Percentiles rank a stretch among this genome's conserved stretches.
Evolutionary conservation across 2,113 vertebrate species (phyloP).

Genomic region (Prionailurus bengalensis): DNA sequence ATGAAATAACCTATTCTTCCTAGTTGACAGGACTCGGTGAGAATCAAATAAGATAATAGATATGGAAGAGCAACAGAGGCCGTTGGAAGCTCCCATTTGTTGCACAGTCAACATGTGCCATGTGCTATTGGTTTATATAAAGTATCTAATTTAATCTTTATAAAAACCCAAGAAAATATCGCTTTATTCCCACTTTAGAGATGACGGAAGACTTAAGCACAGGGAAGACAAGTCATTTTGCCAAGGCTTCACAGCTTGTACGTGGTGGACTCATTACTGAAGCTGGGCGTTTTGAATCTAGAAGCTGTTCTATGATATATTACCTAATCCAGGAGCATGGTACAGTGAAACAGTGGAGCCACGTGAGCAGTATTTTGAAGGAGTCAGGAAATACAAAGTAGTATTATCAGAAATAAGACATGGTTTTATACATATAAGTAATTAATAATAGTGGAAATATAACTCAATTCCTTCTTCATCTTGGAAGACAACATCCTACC

Average conservation of each 20-base stretch:
- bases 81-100: neutral
- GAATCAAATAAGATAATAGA: conserved; percentile 8
- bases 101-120: neutral
- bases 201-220: neutral
- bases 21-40: neutral
- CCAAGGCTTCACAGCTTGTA: neutral
- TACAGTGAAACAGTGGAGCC: neutral
- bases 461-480: neutral
- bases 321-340: neutral
- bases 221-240: neutral
- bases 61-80: neutral
- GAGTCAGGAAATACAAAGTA: neutral
- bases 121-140: neutral
- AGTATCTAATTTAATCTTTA: neutral
- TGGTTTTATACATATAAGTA: neutral
- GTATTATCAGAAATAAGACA: neutral
- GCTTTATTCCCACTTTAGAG: neutral
- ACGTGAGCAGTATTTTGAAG: neutral
- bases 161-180: neutral
- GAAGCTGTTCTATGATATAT: neutral
- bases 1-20: neutral
- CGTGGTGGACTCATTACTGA: neutral
- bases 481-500: neutral
- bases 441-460: neutral
- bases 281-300: neutral